Conservation (phyloP, 2,113 vertebrate species). For the Oceanites oceanicus region DNA sequence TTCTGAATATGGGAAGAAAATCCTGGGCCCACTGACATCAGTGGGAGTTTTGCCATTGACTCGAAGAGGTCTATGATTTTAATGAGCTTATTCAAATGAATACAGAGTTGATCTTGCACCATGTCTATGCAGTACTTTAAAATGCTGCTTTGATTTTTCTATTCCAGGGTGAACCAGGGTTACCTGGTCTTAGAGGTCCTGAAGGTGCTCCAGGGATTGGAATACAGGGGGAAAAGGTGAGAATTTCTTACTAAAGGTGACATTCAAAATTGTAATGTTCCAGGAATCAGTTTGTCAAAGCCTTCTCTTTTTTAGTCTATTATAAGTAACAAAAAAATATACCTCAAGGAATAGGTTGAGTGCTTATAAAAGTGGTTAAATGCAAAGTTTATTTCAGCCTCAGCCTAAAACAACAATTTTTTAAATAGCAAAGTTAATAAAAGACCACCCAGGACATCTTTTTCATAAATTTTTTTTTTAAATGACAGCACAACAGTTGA, state of each 20-base stretch:
- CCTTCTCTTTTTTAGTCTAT: neutral
- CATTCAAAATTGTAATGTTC: neutral
- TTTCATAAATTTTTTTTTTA: neutral
- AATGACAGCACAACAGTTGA: neutral
- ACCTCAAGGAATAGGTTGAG: neutral
- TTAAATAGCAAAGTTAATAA: neutral
- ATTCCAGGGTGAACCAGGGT: constrained; percentile 83
- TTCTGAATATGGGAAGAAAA: neutral
- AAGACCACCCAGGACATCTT: neutral
- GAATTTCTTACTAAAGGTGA: neutral
- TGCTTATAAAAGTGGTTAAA: neutral
- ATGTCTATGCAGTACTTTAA: neutral
- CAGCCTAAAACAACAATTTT: neutral
- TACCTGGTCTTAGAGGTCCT: constrained; percentile 80
- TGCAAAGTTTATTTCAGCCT: neutral
- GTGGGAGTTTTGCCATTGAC: neutral
- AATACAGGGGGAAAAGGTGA: constrained; percentile 87
- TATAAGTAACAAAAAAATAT: neutral
- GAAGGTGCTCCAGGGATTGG: constrained; percentile 84
- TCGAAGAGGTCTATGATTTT: neutral
- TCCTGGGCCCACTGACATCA: neutral
- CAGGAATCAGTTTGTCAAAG: neutral
- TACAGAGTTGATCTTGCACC: neutral
- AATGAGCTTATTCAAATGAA: neutral
- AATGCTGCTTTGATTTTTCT: neutral